These are phyloP conservation scores for Anticlea derivata DNA, from an alignment of 2,888 invertebrate genomes.

Conservation along the genomic window DNA sequence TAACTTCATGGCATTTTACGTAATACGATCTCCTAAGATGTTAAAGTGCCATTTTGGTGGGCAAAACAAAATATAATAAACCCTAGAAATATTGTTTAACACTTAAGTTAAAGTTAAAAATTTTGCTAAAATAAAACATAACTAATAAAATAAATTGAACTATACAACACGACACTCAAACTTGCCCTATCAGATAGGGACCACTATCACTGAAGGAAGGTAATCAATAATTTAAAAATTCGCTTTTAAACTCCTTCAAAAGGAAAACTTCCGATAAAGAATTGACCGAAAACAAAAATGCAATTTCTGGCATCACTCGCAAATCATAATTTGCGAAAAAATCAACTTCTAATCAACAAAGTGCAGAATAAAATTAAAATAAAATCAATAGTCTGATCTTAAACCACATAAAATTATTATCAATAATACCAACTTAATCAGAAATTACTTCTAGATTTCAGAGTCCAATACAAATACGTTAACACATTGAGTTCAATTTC, in stretches of 20 bases:
- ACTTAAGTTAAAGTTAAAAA: constrained; percentile 81
- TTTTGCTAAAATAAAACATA: constrained; percentile 84
- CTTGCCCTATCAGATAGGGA: constrained; percentile 74
- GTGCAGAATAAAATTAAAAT: constrained; percentile 82
- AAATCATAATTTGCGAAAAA: constrained; percentile 71
- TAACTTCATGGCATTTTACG: constrained; percentile 71
- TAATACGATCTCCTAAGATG: constrained; percentile 51
- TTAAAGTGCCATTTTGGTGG: constrained; percentile 78
- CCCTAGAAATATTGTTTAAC: constrained; percentile 81
- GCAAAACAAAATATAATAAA: constrained; percentile 79
- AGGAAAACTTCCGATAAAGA: constrained; percentile 58
- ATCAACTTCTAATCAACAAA: constrained; percentile 80
- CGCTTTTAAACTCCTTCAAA: constrained; percentile 61
- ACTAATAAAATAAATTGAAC: constrained; percentile 84
- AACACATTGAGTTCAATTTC: constrained; percentile 49
- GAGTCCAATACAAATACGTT: constrained; percentile 48
- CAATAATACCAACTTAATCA: constrained; percentile 83
- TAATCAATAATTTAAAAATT: constrained; percentile 73
- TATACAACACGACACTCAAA: constrained; percentile 80
- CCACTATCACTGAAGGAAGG: constrained; percentile 78
- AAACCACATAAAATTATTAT: constrained; percentile 81
- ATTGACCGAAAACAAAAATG: constrained; percentile 71
- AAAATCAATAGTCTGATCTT: constrained; percentile 80
- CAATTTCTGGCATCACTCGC: constrained; percentile 77
- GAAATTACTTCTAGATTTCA: constrained; percentile 73